Evolutionary conservation across 1,140 invertebrate genomes (phyloP), one percentile per base, ranked within the genome.

Genomic region (Heliconius eleuchia): DNA sequence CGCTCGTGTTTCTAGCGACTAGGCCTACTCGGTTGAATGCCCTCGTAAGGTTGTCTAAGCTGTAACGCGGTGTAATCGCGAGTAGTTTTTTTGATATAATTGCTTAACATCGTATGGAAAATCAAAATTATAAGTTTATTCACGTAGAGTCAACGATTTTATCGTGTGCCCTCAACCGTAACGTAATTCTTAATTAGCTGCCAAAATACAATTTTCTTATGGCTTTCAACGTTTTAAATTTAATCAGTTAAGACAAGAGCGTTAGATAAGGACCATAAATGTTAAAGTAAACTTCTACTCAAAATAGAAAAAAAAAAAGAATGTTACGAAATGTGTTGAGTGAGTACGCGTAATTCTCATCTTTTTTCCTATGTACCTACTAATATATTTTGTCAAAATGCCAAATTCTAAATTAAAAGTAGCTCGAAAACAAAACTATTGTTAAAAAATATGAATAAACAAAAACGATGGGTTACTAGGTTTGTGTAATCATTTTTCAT

Each of bases 11-110:
- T 88, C 88, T 93, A 66, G 60, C 60, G 60, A 66, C 60, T 66
- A 90, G 85, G 90, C 84, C 86, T 87, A 85, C 84, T 83, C 89
- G 87, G 89, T 91, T 92, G 88, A 93, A 93, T 89, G 90, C 87
- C 91, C 90, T 90, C 91, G 42, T 85, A 87, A 85, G 85, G 84
- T 66, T 66, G 60, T 66, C 60, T 27, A 19, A 34, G 27, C 55
- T n/a, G 11, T 60, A 60, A 60, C 13, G 30, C 60, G 7, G n/a
- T 66, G 60, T 66, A 27, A 66, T 66, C 13, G 60, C n/a, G 27
- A 23, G 9, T 30, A 30, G 3, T 30, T 66, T 66, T 66, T 66
- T 27, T 66, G 1, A 30, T n/a, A 30, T 66, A 8, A 39, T 72
- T 72, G 18, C 71, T 72, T 72, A 72, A 72, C 9, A 52, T 74